Base-by-base conservation (phyloP, 2,113 vertebrate genomes). In the Coptodon bakossiorum region DNA sequence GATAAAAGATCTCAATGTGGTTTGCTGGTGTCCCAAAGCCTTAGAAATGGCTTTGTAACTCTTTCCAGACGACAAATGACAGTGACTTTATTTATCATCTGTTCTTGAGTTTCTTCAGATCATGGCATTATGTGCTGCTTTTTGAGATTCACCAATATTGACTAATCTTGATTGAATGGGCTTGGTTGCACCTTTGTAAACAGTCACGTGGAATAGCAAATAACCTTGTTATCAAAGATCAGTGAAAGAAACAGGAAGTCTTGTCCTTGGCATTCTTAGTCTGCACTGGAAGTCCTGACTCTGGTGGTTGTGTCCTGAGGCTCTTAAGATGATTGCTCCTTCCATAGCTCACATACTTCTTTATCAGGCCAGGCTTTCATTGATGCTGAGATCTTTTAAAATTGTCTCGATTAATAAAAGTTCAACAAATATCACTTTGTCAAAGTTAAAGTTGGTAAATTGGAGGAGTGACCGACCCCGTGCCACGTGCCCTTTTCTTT, bases 341-440 rank as follows among this genome's bases (percentile, higher is more conserved):
- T 24, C 6, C 24, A 19, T 50, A 50, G 0, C 43, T 50, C 1
- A 5, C 1, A 19, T 50, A 7, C 6, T 19, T 0, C 43, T 29
- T 76, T 19, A 12, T 76, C 71, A 19, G 16, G 43, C 71, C 27
- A 76, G 40, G 9, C 43, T 76, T 48, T 76, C 4, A 1, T 7
- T 76, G 71, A 5, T 50, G 71, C 27, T 19, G 24, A 31, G 0
- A 24, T 76, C 71, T 76, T 48, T 19, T 48, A 76, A 76, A 29
- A 76, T 19, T 7, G 14, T 29, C 40, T 40, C 5, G 31, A 79
- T 31, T 14, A 59, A 85, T 59, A 56, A 91, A 81, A 53, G 71
- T 79, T 27, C 56, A 86, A 3, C 83, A 45, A 80, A 83, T 63
- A 50, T 81, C 48, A 17, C 50, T 43, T 29, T 71, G 68, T 82